Percentiles rank a stretch among this genome's conserved stretches.
These are phyloP conservation scores for Ochropleura plecta DNA, from an alignment of 2,888 invertebrate genomes.

Conservation along the genomic window DNA sequence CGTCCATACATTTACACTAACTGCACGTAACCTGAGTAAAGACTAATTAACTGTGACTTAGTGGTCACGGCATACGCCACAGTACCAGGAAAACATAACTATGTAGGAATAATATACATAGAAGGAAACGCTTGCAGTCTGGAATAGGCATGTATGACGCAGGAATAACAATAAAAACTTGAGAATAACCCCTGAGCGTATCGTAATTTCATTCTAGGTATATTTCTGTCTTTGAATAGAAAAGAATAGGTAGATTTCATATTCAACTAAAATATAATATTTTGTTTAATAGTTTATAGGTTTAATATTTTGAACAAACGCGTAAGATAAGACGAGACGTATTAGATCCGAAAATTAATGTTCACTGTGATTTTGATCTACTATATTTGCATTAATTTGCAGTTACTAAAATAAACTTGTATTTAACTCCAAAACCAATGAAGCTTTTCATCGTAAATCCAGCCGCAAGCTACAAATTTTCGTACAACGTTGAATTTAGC, in stretches of 20 bases:
- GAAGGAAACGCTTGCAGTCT: not conserved
- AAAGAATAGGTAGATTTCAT: not conserved
- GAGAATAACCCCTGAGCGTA: slow-evolving; percentile 13
- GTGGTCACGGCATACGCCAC: not conserved
- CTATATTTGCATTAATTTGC: not conserved
- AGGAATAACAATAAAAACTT: slow-evolving; percentile 24
- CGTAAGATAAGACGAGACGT: not conserved
- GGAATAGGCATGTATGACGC: slow-evolving; percentile 3
- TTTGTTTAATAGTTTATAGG: too few relatives aligned
- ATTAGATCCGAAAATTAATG: not conserved
- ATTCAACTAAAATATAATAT: not conserved
- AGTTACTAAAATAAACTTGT: not conserved
- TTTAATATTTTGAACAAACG: not conserved
- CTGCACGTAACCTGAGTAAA: slow-evolving; percentile 36
- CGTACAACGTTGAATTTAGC: slow-evolving; percentile 2
- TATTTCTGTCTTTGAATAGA: not conserved
- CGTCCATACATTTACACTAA: slow-evolving; percentile 34
- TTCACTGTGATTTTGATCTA: not conserved
- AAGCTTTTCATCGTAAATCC: not conserved
- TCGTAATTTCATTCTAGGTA: slow-evolving; percentile 7
- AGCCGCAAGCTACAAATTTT: not conserved
- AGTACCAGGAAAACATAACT: slow-evolving; percentile 43
- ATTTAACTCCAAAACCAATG: slow-evolving; percentile 7
- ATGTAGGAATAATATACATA: slow-evolving; percentile 30
- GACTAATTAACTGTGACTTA: slow-evolving; percentile 48